phyloP scores from a whole-genome alignment of 2,888 invertebrate species.

The Dryomyza anilis region DNA sequence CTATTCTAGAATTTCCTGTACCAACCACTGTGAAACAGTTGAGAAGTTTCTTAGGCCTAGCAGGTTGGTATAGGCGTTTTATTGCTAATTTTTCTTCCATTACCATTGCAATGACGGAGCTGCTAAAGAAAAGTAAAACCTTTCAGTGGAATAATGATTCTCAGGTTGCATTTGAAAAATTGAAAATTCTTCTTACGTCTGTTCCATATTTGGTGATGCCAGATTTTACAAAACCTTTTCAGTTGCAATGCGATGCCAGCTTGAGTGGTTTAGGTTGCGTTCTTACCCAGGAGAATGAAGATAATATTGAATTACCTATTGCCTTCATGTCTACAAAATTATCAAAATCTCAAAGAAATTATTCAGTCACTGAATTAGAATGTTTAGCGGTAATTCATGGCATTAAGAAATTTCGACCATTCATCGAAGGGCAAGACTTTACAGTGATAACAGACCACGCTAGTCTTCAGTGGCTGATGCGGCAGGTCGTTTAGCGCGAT shows the following conservation, averaged over 20 bases:
- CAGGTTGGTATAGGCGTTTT: constrained; percentile 1
- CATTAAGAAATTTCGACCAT: constrained; percentile 15
- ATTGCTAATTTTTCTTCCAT: constrained; percentile 7
- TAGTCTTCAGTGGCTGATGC: constrained; percentile 15
- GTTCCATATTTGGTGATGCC: no score
- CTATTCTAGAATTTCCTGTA: no score
- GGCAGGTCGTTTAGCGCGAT: constrained; percentile 13
- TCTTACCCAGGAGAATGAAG: no score
- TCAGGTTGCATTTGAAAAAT: no score
- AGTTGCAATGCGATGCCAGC: no score
- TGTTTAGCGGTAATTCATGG: constrained; percentile 20
- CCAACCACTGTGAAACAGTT: neutral
- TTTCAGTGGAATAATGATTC: constrained; percentile 14
- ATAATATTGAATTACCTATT: no score
- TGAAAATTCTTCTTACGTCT: no score
- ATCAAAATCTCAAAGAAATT: constrained; percentile 23
- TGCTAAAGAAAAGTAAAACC: neutral
- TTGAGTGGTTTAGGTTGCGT: no score
- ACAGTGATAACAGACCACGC: constrained; percentile 17
- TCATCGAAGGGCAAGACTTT: constrained; percentile 12
- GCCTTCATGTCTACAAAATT: constrained; percentile 31
- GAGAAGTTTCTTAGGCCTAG: no score
- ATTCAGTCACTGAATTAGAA: constrained; percentile 11
- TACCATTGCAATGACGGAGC: constrained; percentile 4
- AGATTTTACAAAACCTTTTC: no score